These are phyloP conservation scores for Bryconaethiops microstoma DNA, from an alignment of 2,797 vertebrate genomes.

Conservation along the genomic window DNA sequence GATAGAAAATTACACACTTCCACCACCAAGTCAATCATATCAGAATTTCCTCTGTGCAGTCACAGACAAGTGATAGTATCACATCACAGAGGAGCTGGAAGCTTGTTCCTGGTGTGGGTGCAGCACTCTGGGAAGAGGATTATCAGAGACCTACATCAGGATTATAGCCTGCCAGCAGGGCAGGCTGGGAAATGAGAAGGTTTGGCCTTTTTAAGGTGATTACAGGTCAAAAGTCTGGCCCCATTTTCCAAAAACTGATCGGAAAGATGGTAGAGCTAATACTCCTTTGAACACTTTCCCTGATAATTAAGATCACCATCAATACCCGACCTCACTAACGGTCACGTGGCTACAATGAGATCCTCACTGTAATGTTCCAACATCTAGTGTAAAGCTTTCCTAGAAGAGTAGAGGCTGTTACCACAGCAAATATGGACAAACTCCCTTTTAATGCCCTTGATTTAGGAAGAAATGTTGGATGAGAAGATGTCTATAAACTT, in stretches of 20 bases:
- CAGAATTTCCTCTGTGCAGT: slow-evolving; percentile 1
- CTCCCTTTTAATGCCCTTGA: too few relatives aligned
- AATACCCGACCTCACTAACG: too few relatives aligned
- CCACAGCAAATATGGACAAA: too few relatives aligned
- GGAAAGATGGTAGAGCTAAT: neutral
- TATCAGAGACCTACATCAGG: slow-evolving; percentile 7
- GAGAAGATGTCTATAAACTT: too few relatives aligned
- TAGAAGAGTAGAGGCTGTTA: too few relatives aligned
- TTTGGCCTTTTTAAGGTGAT: neutral
- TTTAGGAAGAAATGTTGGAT: too few relatives aligned
- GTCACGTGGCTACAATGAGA: too few relatives aligned
- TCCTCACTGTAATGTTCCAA: too few relatives aligned
- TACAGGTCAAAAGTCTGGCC: neutral
- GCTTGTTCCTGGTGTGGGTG: slow-evolving; percentile 22
- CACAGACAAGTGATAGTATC: neutral
- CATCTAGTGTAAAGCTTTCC: too few relatives aligned
- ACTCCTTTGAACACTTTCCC: neutral
- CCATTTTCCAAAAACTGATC: neutral
- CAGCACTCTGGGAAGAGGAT: slow-evolving; percentile 12
- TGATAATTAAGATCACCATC: neutral
- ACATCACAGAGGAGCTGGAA: slow-evolving; percentile 6
- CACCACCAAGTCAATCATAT: neutral
- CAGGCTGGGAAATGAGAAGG: slow-evolving; percentile 8
- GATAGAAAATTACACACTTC: slow-evolving; percentile 13
- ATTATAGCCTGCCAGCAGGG: slow-evolving; percentile 6